Percentiles rank a stretch among this genome's conserved stretches.
These are phyloP conservation scores for Enteromius mattozi DNA, from an alignment of 2,797 vertebrate genomes.

Conservation along the genomic window DNA sequence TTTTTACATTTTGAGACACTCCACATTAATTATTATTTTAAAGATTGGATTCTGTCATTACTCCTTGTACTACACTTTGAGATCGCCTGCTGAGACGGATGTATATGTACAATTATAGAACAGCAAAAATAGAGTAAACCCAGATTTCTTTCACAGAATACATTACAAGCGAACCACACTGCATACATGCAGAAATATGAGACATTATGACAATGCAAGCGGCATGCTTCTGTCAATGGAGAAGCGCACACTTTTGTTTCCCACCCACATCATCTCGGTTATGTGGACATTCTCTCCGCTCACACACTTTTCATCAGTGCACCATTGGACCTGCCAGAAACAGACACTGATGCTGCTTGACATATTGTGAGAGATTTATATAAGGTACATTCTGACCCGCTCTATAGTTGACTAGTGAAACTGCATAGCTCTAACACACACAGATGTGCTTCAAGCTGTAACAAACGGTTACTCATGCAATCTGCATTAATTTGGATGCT, in stretches of 20 bases:
- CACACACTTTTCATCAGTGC: slow-evolving; percentile 12
- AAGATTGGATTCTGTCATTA: background rate
- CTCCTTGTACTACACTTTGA: background rate
- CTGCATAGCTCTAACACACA: background rate
- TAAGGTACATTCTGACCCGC: background rate
- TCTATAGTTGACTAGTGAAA: background rate
- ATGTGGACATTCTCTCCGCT: background rate
- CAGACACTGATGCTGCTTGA: background rate
- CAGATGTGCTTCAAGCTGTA: background rate
- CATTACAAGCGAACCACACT: background rate
- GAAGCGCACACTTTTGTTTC: background rate
- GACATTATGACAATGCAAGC: background rate
- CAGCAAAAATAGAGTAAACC: background rate
- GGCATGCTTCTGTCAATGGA: slow-evolving; percentile 10
- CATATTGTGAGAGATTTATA: background rate
- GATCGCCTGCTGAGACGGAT: background rate
- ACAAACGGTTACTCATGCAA: background rate
- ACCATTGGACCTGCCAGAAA: background rate
- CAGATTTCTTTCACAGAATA: background rate
- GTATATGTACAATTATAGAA: background rate
- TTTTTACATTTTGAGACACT: background rate
- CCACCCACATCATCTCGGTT: background rate
- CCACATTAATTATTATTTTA: background rate
- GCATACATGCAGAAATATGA: background rate
- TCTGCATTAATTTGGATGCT: background rate